Base-by-base conservation (phyloP, 2,797 vertebrate species). In the Rhinatrema bivittatum region DNA sequence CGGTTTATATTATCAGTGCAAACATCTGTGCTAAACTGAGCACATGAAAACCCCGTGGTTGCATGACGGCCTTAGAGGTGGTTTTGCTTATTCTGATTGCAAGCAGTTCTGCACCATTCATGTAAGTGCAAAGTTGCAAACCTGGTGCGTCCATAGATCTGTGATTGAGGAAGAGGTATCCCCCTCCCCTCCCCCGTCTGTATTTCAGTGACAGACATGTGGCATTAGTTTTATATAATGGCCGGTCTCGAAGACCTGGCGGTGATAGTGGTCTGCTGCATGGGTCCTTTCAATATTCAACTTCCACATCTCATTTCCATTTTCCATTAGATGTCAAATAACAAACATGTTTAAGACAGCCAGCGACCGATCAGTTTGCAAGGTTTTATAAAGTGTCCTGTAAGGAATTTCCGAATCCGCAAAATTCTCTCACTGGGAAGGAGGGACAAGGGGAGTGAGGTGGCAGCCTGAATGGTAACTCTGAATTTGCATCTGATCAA, bases 401-500 rank as follows among this genome's bases (percentile, higher is more conserved):
- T 40, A 70, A 77, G 73, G 75, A 72, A 77, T 79, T 83, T 72
- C 72, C 68, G 72, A 68, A 78, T 72, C 68, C 57, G 52, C 58
- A 61, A 79, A 72, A 73, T n/a, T n/a, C 68, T n/a, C 76, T 73
- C 76, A 69, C 72, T 74, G 78, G 77, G 81, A 83, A 83, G 81
- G 72, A 78, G 76, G 79, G 79, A 82, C 79, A 81, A 84, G 84
- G 84, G 82, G 75, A 32, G 53, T 76, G 72, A 73, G 37, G 32
- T 73, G 69, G 80, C 84, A 79, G 70, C 65, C 32, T 3, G 81
- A 82, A 84, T 83, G 63, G 68, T 48, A 82, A 79, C 60, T 61
- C 62, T 72, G 56, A 76, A 78, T n/a, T n/a, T n/a, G n/a, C n/a
- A n/a, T n/a, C n/a, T n/a, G n/a, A n/a, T n/a, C n/a, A 76, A 62